A percentile compares a stretch with the other conserved stretches of the same genome.
Evolutionary conservation across 1,140 invertebrate species (phyloP).

Genomic region (Drosophila arawakana): DNA sequence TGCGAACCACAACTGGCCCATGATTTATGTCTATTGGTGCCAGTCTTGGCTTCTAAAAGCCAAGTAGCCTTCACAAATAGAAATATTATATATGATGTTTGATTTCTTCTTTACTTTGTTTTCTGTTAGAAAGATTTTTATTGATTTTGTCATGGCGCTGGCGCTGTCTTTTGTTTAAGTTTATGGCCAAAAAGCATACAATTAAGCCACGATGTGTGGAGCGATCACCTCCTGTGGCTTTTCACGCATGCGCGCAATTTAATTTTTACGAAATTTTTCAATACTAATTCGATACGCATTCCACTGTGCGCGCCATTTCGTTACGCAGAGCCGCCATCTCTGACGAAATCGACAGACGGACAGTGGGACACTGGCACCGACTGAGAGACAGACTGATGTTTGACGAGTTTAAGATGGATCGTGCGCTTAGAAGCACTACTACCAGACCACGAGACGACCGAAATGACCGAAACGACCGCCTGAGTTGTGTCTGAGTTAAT

Average conservation of each 20-base stretch:
- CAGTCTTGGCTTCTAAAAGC: slow-evolving; percentile 27
- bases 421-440: slow-evolving; percentile 27
- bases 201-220: slow-evolving; percentile 40
- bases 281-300: slow-evolving; percentile 66
- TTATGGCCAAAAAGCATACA: slow-evolving; percentile 25
- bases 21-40: slow-evolving; percentile 74
- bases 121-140: slow-evolving; percentile 34
- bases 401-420: slow-evolving; percentile 67
- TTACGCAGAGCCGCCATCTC: slow-evolving; percentile 54
- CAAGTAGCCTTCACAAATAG: slow-evolving; percentile 46
- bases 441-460: slow-evolving; percentile 31
- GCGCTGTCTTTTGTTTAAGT: slow-evolving; percentile 19
- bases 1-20: slow-evolving; percentile 47
- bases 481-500: slow-evolving; percentile 34
- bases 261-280: slow-evolving; percentile 39
- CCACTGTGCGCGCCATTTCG: slow-evolving; percentile 72
- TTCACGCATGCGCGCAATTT: slow-evolving; percentile 73
- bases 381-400: slow-evolving; percentile 44
- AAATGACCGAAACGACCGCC: slow-evolving; percentile 18
- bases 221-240: slow-evolving; percentile 66
- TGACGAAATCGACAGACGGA: slow-evolving; percentile 41
- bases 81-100: slow-evolving; percentile 21
- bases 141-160: slow-evolving; percentile 62
- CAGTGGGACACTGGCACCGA: slow-evolving; percentile 19
- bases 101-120: slow-evolving; percentile 21